Percentiles rank a stretch among this genome's conserved stretches.
phyloP scores from a whole-genome alignment of 2,797 vertebrate species.

The Chromobotia macracanthus region DNA sequence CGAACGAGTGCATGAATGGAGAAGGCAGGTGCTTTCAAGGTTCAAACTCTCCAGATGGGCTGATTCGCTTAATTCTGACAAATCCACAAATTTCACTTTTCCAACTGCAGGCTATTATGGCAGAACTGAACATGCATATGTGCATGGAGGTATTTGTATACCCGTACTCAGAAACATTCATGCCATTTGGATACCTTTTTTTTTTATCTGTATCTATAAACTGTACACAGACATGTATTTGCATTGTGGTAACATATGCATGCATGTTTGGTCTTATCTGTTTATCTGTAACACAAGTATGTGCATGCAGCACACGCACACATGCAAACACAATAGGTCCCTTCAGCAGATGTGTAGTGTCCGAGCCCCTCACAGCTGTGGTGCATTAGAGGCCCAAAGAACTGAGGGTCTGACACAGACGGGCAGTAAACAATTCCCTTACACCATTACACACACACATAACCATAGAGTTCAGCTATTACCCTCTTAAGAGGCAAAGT shows the following conservation, averaged over 20 bases:
- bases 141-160: not conserved
- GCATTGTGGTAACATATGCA: constrained; percentile 32
- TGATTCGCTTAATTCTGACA: constrained; percentile 27
- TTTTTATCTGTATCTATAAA: not conserved
- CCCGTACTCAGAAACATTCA: not conserved
- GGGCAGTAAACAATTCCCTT: constrained; percentile 75
- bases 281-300: constrained; percentile 46
- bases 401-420: constrained; percentile 68
- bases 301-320: constrained; percentile 28
- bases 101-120: constrained; percentile 8
- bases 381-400: constrained; percentile 84
- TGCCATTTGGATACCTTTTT: not conserved
- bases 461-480: constrained; percentile 26
- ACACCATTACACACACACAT: constrained; percentile 59
- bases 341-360: constrained; percentile 74
- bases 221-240: constrained; percentile 9
- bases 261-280: constrained; percentile 5
- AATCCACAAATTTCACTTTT: constrained; percentile 38
- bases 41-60: constrained; percentile 42
- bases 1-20: constrained; percentile 30
- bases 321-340: constrained; percentile 68
- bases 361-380: constrained; percentile 82
- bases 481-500: constrained; percentile 21
- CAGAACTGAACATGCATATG: not conserved
- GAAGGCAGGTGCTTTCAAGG: constrained; percentile 46